Conservation (phyloP, 2,113 vertebrate species). For the Menidia beryllina region DNA sequence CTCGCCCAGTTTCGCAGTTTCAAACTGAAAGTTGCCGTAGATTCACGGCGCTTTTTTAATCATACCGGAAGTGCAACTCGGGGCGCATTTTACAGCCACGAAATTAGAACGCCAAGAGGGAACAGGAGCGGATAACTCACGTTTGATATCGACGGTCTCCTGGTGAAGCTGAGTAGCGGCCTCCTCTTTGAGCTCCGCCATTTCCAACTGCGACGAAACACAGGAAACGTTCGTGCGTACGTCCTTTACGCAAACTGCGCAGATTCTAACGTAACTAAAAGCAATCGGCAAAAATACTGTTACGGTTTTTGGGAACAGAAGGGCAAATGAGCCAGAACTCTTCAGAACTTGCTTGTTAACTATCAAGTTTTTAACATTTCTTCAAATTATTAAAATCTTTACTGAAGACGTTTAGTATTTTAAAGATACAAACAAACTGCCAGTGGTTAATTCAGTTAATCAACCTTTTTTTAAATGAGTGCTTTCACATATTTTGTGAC, state of each 20-base stretch:
- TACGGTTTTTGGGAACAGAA: too few relatives aligned
- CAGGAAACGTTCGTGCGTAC: slow-evolving; percentile 29
- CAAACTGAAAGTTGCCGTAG: slow-evolving; percentile 50
- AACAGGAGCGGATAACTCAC: slow-evolving; percentile 51
- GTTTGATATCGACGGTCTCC: slow-evolving; percentile 80
- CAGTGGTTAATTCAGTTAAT: too few relatives aligned
- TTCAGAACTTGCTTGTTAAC: too few relatives aligned
- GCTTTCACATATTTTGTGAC: too few relatives aligned
- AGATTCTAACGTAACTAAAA: slow-evolving; percentile 3
- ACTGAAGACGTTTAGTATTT: too few relatives aligned
- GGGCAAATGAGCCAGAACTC: too few relatives aligned
- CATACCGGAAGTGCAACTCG: not conserved
- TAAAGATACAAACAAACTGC: too few relatives aligned
- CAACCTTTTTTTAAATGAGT: too few relatives aligned
- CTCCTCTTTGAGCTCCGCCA: slow-evolving; percentile 81
- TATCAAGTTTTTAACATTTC: too few relatives aligned
- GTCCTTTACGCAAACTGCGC: slow-evolving; percentile 42
- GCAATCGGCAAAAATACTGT: too few relatives aligned
- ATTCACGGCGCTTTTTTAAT: not conserved
- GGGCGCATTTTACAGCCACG: not conserved
- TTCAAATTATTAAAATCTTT: too few relatives aligned
- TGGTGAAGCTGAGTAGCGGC: slow-evolving; percentile 76
- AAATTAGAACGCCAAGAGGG: not conserved
- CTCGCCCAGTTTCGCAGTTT: slow-evolving; percentile 67
- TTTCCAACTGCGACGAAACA: slow-evolving; percentile 52